Evolutionary conservation across 2,888 invertebrate species (phyloP).

Genomic region (Escarpia spicata): DNA sequence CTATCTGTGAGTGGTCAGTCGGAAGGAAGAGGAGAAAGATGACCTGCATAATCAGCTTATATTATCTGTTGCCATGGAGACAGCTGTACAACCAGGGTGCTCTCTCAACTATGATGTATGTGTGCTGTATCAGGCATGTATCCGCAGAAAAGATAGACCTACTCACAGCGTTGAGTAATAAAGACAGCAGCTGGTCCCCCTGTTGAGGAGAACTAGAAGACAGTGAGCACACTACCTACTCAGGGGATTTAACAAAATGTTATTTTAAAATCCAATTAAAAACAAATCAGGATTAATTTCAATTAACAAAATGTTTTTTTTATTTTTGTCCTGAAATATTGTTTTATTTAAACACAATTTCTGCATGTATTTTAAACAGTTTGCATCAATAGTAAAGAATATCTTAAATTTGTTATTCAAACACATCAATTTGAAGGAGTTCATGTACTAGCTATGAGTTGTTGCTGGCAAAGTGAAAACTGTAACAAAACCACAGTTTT

Average conservation of each 20-base stretch:
- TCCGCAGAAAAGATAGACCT: neutral
- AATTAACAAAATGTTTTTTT: too few species aligned
- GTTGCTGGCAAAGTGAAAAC: neutral
- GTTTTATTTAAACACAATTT: too few species aligned
- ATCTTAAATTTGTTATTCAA: neutral
- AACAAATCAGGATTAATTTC: too few species aligned
- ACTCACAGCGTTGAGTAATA: neutral
- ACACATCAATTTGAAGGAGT: too few species aligned
- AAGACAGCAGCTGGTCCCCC: neutral
- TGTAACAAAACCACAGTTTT: neutral
- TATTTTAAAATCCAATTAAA: too few species aligned
- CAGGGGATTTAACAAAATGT: too few species aligned
- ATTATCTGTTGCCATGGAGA: neutral
- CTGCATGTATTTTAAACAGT: too few species aligned
- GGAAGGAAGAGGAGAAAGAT: neutral
- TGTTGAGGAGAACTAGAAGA: neutral
- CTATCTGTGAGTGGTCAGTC: neutral
- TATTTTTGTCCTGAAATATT: too few species aligned
- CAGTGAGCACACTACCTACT: too few species aligned
- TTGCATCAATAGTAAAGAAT: neutral
- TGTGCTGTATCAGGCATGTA: neutral
- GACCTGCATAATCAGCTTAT: neutral
- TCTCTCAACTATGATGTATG: neutral
- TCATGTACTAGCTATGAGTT: neutral
- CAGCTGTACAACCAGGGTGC: neutral